phyloP scores from a whole-genome alignment of 1,140 invertebrate species.

The Hycleus phaleratus region DNA sequence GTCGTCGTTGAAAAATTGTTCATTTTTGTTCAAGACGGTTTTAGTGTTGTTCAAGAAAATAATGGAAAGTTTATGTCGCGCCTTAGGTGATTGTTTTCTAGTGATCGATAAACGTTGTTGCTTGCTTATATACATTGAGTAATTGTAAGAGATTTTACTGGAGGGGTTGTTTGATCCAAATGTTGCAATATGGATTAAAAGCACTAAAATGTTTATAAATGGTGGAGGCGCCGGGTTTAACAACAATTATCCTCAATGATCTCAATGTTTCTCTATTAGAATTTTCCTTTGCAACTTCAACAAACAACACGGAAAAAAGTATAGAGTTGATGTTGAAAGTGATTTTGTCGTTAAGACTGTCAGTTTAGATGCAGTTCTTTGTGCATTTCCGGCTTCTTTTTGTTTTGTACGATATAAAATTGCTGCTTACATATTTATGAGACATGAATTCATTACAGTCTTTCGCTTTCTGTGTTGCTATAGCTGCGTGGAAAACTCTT shows the following conservation, averaged over 20 bases:
- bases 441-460: conserved; percentile 8
- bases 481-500: too few relatives aligned
- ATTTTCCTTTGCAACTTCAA: too few relatives aligned
- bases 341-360: too few relatives aligned
- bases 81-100: conserved; percentile 12
- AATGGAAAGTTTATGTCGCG: conserved; percentile 14
- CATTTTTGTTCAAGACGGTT: conserved; percentile 15
- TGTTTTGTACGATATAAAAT: conserved; percentile 2
- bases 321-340: too few relatives aligned
- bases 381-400: neutral
- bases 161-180: too few relatives aligned
- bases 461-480: too few relatives aligned
- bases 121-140: neutral
- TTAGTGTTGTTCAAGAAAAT: conserved; percentile 3
- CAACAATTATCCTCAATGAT: neutral
- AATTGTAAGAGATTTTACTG: too few relatives aligned
- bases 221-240: conserved; percentile 8
- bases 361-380: neutral
- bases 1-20: conserved; percentile 13
- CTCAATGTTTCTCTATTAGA: too few relatives aligned
- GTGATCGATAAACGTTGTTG: conserved; percentile 13
- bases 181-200: too few relatives aligned
- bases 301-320: too few relatives aligned
- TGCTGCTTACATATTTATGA: conserved; percentile 10
- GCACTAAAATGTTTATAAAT: neutral